Evolutionary conservation across 2,797 vertebrate species (phyloP).

Genomic region (Gila robusta): DNA sequence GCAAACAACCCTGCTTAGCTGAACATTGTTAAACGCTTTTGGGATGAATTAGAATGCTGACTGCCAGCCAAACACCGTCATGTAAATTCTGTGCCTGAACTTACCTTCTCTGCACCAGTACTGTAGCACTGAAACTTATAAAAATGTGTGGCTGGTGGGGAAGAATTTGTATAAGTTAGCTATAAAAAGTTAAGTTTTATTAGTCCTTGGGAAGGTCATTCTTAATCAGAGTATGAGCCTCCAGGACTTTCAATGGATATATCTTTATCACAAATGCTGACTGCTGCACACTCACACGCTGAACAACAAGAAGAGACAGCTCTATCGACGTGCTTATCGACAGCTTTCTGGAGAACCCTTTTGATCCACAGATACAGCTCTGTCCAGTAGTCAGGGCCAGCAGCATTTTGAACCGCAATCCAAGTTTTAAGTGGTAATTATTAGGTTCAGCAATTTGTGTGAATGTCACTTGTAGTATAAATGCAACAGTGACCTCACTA

Average conservation of each 20-base stretch:
- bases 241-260: constrained; percentile 33
- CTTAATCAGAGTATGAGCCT: constrained; percentile 4
- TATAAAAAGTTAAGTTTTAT: background rate
- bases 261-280: constrained; percentile 59
- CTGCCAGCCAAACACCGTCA: background rate
- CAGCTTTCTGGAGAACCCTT: constrained; percentile 52
- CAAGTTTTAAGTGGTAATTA: background rate
- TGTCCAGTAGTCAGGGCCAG: constrained; percentile 9
- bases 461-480: background rate
- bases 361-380: constrained; percentile 49
- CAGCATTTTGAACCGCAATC: constrained; percentile 1
- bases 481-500: background rate
- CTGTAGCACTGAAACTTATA: background rate
- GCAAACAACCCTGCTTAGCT: background rate
- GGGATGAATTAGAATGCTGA: background rate
- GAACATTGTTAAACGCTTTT: background rate
- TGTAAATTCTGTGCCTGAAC: background rate
- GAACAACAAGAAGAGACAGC: constrained; percentile 16
- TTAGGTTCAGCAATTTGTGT: background rate
- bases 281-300: constrained; percentile 44
- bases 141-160: background rate
- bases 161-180: background rate
- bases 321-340: constrained; percentile 63
- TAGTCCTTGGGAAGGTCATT: constrained; percentile 44
- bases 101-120: background rate